These are phyloP conservation scores for Subacronicta megacephala DNA, from an alignment of 2,888 invertebrate genomes.

Conservation along the genomic window DNA sequence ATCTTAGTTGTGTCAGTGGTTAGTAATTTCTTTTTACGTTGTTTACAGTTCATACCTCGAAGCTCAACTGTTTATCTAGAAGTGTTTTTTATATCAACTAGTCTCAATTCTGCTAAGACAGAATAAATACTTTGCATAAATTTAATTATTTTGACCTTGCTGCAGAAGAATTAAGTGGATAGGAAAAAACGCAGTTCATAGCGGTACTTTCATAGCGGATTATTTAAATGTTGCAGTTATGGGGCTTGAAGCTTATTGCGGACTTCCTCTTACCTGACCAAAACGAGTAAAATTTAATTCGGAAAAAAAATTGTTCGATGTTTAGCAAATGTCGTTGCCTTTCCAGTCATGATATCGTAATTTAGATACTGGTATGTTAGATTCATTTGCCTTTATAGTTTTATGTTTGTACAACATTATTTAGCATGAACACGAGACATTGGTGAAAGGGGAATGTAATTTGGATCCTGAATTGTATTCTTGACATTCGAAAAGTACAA, in stretches of 20 bases:
- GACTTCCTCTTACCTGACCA: slow-evolving; percentile 26
- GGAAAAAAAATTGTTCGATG: slow-evolving; percentile 8
- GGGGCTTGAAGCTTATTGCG: slow-evolving; percentile 20
- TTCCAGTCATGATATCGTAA: not conserved
- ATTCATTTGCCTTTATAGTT: too few relatives aligned
- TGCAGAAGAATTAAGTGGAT: not conserved
- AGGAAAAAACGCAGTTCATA: not conserved
- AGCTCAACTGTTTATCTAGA: not conserved
- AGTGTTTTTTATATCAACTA: not conserved
- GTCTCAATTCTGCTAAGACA: not conserved
- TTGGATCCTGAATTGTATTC: too few relatives aligned
- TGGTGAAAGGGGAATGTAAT: too few relatives aligned
- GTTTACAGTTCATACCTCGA: slow-evolving; percentile 4
- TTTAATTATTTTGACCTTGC: too few relatives aligned
- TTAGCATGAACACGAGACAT: too few relatives aligned
- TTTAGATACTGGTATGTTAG: not conserved
- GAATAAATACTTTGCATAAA: not conserved
- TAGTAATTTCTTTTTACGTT: slow-evolving; percentile 27
- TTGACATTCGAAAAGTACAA: too few relatives aligned
- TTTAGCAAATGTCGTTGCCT: slow-evolving; percentile 8
- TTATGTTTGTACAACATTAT: too few relatives aligned
- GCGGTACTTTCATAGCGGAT: slow-evolving; percentile 8
- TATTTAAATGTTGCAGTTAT: slow-evolving; percentile 10
- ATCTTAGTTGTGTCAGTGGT: not conserved
- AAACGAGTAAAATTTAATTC: slow-evolving; percentile 30